phyloP scores from a whole-genome alignment of 2,113 vertebrate genomes.

The Cisticola juncidis region DNA sequence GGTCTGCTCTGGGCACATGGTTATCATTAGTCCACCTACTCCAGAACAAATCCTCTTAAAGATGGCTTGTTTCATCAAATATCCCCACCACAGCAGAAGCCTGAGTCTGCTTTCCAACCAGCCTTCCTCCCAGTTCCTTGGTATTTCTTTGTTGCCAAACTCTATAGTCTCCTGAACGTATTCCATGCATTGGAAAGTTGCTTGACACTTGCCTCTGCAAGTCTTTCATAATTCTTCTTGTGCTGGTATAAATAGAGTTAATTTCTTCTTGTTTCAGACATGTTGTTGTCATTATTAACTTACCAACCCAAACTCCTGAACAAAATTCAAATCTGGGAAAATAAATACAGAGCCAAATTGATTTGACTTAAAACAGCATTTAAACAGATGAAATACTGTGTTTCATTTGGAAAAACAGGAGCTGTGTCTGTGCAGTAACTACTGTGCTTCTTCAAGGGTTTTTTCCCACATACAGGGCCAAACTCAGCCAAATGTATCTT shows the following conservation, averaged over 20 bases:
- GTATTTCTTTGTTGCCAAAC: background rate
- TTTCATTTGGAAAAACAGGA: slow-evolving; percentile 56
- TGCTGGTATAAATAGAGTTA: background rate
- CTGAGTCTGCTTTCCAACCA: background rate
- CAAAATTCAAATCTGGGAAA: slow-evolving; percentile 49
- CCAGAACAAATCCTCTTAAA: background rate
- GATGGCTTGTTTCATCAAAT: background rate
- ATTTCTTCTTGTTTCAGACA: slow-evolving; percentile 13
- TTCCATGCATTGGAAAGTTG: background rate
- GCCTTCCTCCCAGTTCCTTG: background rate
- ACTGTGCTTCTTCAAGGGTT: slow-evolving; percentile 12
- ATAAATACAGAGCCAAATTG: slow-evolving; percentile 31
- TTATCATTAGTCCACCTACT: background rate
- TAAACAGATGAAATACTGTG: slow-evolving; percentile 40
- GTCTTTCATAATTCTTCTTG: background rate
- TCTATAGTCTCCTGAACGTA: background rate
- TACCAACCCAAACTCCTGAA: slow-evolving; percentile 1
- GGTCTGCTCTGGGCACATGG: background rate
- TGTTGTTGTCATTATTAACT: slow-evolving; percentile 36
- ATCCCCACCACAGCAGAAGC: background rate
- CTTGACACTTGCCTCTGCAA: background rate
- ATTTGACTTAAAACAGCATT: slow-evolving; percentile 55
- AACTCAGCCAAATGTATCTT: background rate
- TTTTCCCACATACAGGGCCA: background rate
- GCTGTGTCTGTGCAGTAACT: background rate